phyloP scores from a whole-genome alignment of 2,888 invertebrate genomes.

The Papilio protenor region DNA sequence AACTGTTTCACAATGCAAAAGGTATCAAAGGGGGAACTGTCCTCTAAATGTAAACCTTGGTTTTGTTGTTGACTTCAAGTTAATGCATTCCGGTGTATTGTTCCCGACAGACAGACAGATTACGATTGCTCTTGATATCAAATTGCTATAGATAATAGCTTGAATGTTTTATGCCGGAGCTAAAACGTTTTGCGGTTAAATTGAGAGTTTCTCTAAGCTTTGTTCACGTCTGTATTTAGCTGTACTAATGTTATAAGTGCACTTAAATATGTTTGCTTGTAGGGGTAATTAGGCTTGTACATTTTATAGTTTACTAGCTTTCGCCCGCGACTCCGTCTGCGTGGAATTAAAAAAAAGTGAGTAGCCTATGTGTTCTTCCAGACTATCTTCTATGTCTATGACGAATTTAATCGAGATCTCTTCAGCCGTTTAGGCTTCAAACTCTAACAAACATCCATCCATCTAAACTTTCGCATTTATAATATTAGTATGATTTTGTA shows the following conservation, averaged over 20 bases:
- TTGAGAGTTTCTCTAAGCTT: conserved; percentile 1
- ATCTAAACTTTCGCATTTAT: too few relatives aligned
- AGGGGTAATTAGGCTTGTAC: conserved; percentile 6
- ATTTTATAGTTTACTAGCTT: background rate
- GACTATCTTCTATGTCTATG: too few relatives aligned
- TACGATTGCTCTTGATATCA: conserved; percentile 67
- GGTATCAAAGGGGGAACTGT: conserved; percentile 54
- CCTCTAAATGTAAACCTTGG: conserved; percentile 51
- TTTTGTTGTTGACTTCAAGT: conserved; percentile 69
- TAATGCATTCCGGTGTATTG: conserved; percentile 79
- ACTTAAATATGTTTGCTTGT: background rate
- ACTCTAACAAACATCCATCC: too few relatives aligned
- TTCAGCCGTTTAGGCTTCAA: too few relatives aligned
- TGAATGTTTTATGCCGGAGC: conserved; percentile 48
- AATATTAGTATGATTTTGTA: too few relatives aligned
- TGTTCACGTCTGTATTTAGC: background rate
- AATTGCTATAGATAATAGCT: conserved; percentile 58
- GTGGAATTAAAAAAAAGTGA: too few relatives aligned
- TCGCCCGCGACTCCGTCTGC: too few relatives aligned
- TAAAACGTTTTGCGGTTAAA: conserved; percentile 34
- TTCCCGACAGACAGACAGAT: conserved; percentile 72
- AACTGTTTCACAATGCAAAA: conserved; percentile 32
- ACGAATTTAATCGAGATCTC: too few relatives aligned
- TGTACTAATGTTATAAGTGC: conserved; percentile 13
- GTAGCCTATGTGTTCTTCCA: too few relatives aligned